phyloP scores from a whole-genome alignment of 2,888 invertebrate species.

The Timema cristinae region DNA sequence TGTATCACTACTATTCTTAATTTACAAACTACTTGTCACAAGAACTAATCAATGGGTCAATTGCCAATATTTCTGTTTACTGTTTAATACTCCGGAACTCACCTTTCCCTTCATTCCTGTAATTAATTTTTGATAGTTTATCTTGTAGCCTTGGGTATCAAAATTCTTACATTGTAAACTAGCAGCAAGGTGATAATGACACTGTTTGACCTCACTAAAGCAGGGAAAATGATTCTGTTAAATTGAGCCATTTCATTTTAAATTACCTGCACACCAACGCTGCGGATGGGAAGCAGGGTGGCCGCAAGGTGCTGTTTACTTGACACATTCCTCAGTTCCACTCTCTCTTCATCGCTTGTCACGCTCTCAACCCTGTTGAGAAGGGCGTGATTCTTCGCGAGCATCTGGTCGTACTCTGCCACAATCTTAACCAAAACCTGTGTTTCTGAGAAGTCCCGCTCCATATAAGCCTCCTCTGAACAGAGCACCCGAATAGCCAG shows the following conservation, averaged over 20 bases:
- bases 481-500: slow-evolving; percentile 94
- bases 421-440: slow-evolving; percentile 91
- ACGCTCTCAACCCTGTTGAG: slow-evolving; percentile 81
- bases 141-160: too few relatives aligned
- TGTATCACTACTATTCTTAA: too few relatives aligned
- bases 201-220: slow-evolving; percentile 15
- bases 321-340: slow-evolving; percentile 57
- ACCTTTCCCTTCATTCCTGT: too few relatives aligned
- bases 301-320: slow-evolving; percentile 73
- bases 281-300: slow-evolving; percentile 85
- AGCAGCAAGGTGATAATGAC: not conserved
- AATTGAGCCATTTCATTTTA: too few relatives aligned
- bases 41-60: too few relatives aligned
- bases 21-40: too few relatives aligned
- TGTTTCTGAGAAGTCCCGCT: slow-evolving; percentile 93
- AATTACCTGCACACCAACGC: slow-evolving; percentile 93
- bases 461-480: slow-evolving; percentile 91
- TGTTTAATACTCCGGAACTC: too few relatives aligned
- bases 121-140: too few relatives aligned
- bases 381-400: slow-evolving; percentile 87
- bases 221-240: not conserved
- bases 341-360: slow-evolving; percentile 69
- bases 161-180: too few relatives aligned
- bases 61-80: too few relatives aligned
- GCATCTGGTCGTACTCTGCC: slow-evolving; percentile 87